A percentile compares a stretch with the other conserved stretches of the same genome.
Evolutionary conservation across 2,797 vertebrate species (phyloP).

Genomic region (Megalops cyprinoides): DNA sequence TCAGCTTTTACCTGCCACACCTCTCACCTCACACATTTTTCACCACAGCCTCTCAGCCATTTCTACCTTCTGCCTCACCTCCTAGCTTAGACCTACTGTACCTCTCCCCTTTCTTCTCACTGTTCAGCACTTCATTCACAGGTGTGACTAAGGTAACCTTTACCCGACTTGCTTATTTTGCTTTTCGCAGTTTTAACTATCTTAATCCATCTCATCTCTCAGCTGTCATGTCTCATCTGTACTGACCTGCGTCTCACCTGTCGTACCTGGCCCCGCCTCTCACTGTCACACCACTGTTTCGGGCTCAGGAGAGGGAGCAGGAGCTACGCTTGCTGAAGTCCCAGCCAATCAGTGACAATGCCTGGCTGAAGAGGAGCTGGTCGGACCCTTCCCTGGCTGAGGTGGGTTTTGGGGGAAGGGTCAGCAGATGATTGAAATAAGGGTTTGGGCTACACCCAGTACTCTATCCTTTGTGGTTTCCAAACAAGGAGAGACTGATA

Average conservation of each 20-base stretch:
- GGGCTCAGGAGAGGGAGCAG: constrained; percentile 61
- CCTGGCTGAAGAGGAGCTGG: constrained; percentile 72
- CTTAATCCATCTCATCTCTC: too few relatives aligned
- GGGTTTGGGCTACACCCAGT: background rate
- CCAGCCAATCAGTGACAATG: constrained; percentile 71
- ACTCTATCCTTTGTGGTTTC: too few relatives aligned
- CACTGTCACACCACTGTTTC: background rate
- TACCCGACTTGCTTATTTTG: too few relatives aligned
- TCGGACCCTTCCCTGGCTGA: constrained; percentile 66
- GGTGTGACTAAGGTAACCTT: too few relatives aligned
- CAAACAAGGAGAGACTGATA: too few relatives aligned
- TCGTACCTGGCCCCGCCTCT: background rate
- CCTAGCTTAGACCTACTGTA: background rate
- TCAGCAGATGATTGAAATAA: background rate
- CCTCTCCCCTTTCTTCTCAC: background rate
- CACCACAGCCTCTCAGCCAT: background rate
- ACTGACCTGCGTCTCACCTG: too few relatives aligned
- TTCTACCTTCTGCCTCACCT: background rate
- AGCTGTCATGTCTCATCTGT: background rate
- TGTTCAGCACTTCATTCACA: too few relatives aligned
- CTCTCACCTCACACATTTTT: too few relatives aligned
- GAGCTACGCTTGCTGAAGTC: constrained; percentile 64
- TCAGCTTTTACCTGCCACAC: background rate
- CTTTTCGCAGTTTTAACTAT: too few relatives aligned
- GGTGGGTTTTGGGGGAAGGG: constrained; percentile 48